Evolutionary conservation across 2,113 vertebrate species (phyloP).

Genomic region (Charina bottae): DNA sequence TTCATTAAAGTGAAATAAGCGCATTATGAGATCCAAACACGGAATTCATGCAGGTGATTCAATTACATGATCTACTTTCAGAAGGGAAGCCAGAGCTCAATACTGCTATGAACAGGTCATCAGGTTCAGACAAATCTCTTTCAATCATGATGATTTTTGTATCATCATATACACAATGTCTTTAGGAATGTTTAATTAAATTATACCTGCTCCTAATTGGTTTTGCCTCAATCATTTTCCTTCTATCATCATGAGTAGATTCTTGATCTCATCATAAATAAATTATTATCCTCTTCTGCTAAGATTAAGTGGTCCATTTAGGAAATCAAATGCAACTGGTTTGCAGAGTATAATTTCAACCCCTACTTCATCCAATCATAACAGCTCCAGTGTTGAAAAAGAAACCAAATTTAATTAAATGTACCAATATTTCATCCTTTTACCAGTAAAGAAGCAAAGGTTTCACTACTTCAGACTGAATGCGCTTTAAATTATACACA

Average conservation of each 20-base stretch:
- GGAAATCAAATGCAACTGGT: not conserved
- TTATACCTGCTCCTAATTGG: not conserved
- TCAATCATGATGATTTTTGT: not conserved
- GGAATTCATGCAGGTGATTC: not conserved
- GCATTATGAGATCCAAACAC: not conserved
- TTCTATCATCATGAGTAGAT: not conserved
- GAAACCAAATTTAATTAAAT: not conserved
- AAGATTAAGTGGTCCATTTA: not conserved
- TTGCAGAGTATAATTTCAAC: not conserved
- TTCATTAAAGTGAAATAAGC: not conserved
- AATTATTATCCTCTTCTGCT: not conserved
- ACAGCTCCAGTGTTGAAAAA: not conserved
- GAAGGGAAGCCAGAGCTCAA: not conserved
- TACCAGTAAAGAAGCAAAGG: conserved; percentile 90
- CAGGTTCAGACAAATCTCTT: not conserved
- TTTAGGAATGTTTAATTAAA: not conserved
- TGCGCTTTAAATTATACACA: conserved; percentile 74
- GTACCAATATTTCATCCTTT: conserved; percentile 45
- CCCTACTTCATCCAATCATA: not conserved
- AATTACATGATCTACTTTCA: not conserved
- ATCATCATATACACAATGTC: not conserved
- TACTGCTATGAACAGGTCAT: not conserved
- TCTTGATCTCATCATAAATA: not conserved
- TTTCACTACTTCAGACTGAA: conserved; percentile 81
- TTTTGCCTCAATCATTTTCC: not conserved